phyloP scores from a whole-genome alignment of 2,888 invertebrate species.

The Microctonus brassicae region DNA sequence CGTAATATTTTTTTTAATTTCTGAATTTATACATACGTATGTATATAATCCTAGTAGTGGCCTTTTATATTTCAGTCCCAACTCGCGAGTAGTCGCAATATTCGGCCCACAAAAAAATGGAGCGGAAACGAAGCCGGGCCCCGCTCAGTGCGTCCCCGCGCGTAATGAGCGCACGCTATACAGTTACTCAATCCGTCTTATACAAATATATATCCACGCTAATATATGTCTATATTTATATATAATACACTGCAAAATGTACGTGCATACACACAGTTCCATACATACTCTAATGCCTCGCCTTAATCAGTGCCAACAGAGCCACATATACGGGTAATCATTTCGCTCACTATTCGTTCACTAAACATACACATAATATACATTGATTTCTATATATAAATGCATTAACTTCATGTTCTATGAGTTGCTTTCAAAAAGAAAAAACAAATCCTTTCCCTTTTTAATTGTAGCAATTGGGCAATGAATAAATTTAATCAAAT shows the following conservation, averaged over 20 bases:
- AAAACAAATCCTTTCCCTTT: neutral
- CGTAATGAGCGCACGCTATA: slow-evolving; percentile 47
- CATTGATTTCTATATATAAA: neutral
- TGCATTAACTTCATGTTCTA: too few relatives aligned
- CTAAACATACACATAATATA: neutral
- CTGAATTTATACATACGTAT: neutral
- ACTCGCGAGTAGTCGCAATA: slow-evolving; percentile 31
- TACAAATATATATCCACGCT: slow-evolving; percentile 11
- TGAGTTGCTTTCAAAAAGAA: too few relatives aligned
- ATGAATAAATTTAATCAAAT: neutral
- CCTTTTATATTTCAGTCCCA: slow-evolving; percentile 8
- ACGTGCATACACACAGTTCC: neutral
- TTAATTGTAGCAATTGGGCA: neutral
- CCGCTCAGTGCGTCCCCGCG: slow-evolving; percentile 49
- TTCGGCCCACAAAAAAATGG: slow-evolving; percentile 60
- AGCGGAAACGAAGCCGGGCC: slow-evolving; percentile 61
- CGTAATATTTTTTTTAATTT: neutral
- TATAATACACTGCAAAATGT: slow-evolving; percentile 34
- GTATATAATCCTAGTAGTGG: neutral
- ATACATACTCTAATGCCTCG: slow-evolving; percentile 45
- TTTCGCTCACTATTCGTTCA: slow-evolving; percentile 22
- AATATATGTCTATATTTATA: slow-evolving; percentile 18
- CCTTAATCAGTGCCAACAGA: slow-evolving; percentile 50
- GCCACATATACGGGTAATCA: slow-evolving; percentile 8
- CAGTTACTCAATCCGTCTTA: slow-evolving; percentile 36